phyloP scores from a whole-genome alignment of 2,888 invertebrate genomes.

The Epirrita christyi region DNA sequence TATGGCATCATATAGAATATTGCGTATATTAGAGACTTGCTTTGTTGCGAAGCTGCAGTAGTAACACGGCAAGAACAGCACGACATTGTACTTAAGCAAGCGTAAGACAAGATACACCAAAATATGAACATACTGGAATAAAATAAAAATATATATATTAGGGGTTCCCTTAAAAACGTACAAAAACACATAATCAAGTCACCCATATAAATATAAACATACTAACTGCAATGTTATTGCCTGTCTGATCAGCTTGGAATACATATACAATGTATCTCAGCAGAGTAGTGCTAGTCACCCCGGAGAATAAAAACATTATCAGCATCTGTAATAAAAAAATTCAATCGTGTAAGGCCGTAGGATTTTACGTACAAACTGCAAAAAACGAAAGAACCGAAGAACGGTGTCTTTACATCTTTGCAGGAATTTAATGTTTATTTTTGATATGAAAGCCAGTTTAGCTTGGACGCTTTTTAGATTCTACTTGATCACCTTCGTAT shows the following conservation, averaged over 20 bases:
- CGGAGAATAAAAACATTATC: conserved; percentile 57
- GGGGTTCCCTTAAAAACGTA: too few relatives aligned
- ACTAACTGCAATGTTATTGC: too few relatives aligned
- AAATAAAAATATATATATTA: not conserved
- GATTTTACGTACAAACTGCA: too few relatives aligned
- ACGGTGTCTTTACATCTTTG: too few relatives aligned
- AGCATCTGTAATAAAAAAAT: conserved; percentile 54
- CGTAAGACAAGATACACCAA: conserved; percentile 44
- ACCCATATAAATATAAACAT: too few relatives aligned
- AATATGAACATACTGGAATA: conserved; percentile 5
- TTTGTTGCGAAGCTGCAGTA: conserved; percentile 56
- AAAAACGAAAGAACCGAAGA: too few relatives aligned
- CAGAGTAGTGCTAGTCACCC: conserved; percentile 56
- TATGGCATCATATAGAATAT: conserved; percentile 59
- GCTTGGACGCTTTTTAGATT: too few relatives aligned
- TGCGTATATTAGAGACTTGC: conserved; percentile 57
- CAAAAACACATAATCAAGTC: too few relatives aligned
- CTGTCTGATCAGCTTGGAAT: conserved; percentile 38
- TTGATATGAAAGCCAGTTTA: too few relatives aligned
- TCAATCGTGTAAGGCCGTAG: too few relatives aligned
- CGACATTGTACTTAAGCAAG: conserved; percentile 53
- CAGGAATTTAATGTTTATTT: too few relatives aligned
- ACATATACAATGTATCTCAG: conserved; percentile 53
- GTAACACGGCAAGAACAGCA: conserved; percentile 62
- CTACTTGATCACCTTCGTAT: too few relatives aligned